These are phyloP conservation scores for Ashinkailepas kermadecensis DNA, from an alignment of 2,888 invertebrate genomes.

Conservation along the genomic window DNA sequence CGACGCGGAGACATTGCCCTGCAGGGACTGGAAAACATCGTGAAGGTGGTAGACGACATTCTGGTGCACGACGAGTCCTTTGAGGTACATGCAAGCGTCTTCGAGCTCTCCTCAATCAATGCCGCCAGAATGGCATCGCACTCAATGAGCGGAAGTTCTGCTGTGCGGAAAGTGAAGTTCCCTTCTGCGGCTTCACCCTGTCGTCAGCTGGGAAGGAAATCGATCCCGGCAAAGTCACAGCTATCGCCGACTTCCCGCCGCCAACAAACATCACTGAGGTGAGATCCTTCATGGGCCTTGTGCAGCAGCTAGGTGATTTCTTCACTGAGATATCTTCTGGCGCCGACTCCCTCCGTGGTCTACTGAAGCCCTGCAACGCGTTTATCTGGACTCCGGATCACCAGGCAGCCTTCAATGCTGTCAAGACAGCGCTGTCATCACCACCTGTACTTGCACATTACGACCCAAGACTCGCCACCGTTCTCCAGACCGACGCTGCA, in stretches of 20 bases:
- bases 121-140: slow-evolving; percentile 23
- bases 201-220: not conserved
- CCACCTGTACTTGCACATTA: not conserved
- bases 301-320: not conserved
- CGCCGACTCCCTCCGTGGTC: not conserved
- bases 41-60: slow-evolving; percentile 25
- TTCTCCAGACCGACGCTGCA: not conserved
- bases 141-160: slow-evolving; percentile 15
- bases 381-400: not conserved
- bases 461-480: not conserved
- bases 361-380: not conserved
- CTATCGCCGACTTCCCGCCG: not conserved
- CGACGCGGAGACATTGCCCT: slow-evolving; percentile 23
- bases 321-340: not conserved
- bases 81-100: not conserved
- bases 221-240: not conserved
- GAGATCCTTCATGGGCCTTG: not conserved
- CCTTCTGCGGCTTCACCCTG: slow-evolving; percentile 5
- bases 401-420: not conserved
- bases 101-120: not conserved
- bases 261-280: not conserved
- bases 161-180: not conserved
- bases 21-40: slow-evolving; percentile 20
- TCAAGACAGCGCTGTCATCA: not conserved
- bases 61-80: not conserved